Evolutionary conservation across 1,140 invertebrate genomes (phyloP).

Genomic region (Drosophila watanabei): DNA sequence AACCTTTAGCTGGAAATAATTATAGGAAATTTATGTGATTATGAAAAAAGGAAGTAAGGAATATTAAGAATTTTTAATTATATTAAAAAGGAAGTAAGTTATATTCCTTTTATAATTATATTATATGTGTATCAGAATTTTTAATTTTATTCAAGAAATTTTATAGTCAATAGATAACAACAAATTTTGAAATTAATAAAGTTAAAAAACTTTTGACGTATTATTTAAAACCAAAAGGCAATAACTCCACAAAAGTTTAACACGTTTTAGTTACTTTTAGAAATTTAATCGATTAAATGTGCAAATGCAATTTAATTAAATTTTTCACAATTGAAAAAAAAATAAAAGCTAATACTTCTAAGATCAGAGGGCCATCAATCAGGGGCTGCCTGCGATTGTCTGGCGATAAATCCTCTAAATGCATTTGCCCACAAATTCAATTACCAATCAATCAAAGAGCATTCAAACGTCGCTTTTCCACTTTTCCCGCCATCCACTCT

Average conservation of each 20-base stretch:
- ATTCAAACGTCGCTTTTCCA: constrained; percentile 42
- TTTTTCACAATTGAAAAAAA: constrained; percentile 2
- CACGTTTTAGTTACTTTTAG: background rate
- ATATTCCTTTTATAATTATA: background rate
- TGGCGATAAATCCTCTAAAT: constrained; percentile 39
- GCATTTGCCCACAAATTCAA: constrained; percentile 44
- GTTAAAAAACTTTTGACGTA: background rate
- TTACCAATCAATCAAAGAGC: constrained; percentile 55
- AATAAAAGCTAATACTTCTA: background rate
- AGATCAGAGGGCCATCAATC: constrained; percentile 29
- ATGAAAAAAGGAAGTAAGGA: background rate
- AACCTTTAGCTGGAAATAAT: background rate
- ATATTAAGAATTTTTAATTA: background rate
- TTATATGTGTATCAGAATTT: background rate
- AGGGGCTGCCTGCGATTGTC: constrained; percentile 21
- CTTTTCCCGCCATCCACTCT: constrained; percentile 5
- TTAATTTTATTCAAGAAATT: background rate
- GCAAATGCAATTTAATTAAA: constrained; percentile 3
- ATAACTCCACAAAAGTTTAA: background rate
- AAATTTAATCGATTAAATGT: background rate
- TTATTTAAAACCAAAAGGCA: background rate
- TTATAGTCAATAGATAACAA: background rate
- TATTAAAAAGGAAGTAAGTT: background rate
- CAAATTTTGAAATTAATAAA: no score
- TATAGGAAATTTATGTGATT: background rate